Conservation (phyloP, 2,113 vertebrate species). For the Alectura lathami region DNA sequence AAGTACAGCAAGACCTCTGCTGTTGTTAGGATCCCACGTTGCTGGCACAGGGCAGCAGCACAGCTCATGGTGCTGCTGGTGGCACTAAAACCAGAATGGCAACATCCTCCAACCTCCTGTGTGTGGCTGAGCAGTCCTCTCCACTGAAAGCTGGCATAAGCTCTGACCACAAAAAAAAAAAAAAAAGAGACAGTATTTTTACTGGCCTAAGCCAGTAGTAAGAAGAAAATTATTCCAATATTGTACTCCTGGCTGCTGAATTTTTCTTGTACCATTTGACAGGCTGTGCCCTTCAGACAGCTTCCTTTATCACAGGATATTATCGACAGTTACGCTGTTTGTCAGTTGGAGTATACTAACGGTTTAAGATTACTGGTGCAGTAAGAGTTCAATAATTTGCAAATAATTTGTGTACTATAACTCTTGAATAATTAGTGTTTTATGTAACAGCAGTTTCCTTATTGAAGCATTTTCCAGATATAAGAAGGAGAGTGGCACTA, state of each 20-base stretch:
- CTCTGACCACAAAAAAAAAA: background rate
- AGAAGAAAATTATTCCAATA: background rate
- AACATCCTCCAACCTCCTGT: background rate
- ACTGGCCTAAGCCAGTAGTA: background rate
- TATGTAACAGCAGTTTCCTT: background rate
- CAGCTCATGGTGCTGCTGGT: background rate
- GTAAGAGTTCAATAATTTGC: background rate
- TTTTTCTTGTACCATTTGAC: background rate
- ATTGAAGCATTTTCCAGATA: background rate
- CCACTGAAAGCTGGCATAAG: background rate
- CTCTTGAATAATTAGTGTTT: background rate
- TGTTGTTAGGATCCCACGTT: background rate
- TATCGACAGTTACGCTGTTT: background rate
- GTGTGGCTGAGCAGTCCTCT: background rate
- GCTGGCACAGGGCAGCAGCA: background rate
- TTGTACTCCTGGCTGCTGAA: background rate
- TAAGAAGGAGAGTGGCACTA: background rate
- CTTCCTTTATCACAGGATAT: background rate
- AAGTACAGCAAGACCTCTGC: accelerated
- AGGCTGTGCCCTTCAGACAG: background rate
- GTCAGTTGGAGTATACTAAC: background rate
- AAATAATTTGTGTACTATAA: background rate
- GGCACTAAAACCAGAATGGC: background rate
- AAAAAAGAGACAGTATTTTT: background rate
- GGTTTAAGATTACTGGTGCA: background rate